Conservation (phyloP, 2,113 vertebrate species). For the Lagenorhynchus albirostris region DNA sequence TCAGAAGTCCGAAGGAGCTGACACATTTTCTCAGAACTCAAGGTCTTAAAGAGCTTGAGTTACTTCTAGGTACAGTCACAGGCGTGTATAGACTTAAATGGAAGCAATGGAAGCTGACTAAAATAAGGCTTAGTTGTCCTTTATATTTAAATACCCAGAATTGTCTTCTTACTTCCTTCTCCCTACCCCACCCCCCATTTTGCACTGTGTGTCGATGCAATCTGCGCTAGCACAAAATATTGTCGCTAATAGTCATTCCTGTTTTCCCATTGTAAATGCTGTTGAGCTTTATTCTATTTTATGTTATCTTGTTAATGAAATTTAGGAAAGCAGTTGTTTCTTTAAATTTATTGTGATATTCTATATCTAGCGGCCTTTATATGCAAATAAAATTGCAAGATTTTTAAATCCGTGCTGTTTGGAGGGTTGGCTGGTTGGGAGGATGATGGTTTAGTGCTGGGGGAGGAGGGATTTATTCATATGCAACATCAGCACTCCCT, state of each 20-base stretch:
- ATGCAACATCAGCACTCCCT: neutral
- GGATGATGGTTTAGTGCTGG: neutral
- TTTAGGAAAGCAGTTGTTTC: conserved; percentile 92
- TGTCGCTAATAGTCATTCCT: conserved; percentile 94
- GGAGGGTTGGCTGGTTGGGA: conserved; percentile 29
- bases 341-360: conserved; percentile 99
- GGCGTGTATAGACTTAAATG: conserved; percentile 83
- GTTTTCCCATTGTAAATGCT: conserved; percentile 95
- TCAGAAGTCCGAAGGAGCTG: conserved; percentile 80
- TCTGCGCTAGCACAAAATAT: conserved; percentile 96
- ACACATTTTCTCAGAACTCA: conserved; percentile 78
- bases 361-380: conserved; percentile 99
- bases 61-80: conserved; percentile 81
- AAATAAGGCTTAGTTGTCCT: conserved; percentile 94
- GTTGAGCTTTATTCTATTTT: conserved; percentile 90
- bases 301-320: conserved; percentile 92
- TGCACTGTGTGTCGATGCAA: conserved; percentile 99
- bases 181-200: conserved; percentile 83
- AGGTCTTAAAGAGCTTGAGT: conserved; percentile 83
- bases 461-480: neutral
- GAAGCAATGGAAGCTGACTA: conserved; percentile 87
- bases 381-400: conserved; percentile 99
- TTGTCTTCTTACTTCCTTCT: conserved; percentile 86
- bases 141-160: conserved; percentile 92
- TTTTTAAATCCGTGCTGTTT: conserved; percentile 88